These are phyloP conservation scores for Leptothorax acervorum DNA, from an alignment of 2,888 invertebrate genomes.

Conservation along the genomic window DNA sequence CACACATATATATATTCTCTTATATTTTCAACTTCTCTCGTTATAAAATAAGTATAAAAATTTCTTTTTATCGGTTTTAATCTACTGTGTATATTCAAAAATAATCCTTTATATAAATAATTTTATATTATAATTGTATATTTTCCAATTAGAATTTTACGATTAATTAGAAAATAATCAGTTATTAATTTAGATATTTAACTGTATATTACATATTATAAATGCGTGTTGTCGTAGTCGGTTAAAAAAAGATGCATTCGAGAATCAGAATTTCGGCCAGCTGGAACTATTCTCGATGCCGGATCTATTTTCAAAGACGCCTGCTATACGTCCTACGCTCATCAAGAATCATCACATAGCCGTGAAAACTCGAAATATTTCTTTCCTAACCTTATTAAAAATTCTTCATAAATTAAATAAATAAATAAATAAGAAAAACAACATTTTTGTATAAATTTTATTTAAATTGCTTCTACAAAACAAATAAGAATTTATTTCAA, in stretches of 20 bases:
- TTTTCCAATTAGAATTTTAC: background rate
- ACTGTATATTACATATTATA: background rate
- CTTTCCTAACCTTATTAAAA: background rate
- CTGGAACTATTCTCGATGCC: constrained; percentile 62
- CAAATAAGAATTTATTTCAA: too few relatives aligned
- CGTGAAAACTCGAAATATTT: constrained; percentile 47
- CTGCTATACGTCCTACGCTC: constrained; percentile 45
- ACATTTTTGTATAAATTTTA: background rate
- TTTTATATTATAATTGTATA: background rate
- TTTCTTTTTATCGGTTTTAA: background rate
- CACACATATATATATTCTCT: background rate
- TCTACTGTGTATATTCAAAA: background rate
- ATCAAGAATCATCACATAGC: constrained; percentile 52
- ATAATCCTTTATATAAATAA: background rate
- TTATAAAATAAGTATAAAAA: background rate
- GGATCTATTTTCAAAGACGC: constrained; percentile 64
- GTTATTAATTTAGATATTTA: constrained; percentile 14
- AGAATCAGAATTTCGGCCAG: constrained; percentile 60
- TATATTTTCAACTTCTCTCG: background rate
- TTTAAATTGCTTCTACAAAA: background rate
- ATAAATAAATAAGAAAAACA: background rate
- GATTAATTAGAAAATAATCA: background rate
- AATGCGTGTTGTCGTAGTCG: background rate
- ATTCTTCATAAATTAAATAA: background rate
- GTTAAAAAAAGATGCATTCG: constrained; percentile 36